Conservation (phyloP, 2,113 vertebrate species). For the Tachysurus fulvidraco region DNA sequence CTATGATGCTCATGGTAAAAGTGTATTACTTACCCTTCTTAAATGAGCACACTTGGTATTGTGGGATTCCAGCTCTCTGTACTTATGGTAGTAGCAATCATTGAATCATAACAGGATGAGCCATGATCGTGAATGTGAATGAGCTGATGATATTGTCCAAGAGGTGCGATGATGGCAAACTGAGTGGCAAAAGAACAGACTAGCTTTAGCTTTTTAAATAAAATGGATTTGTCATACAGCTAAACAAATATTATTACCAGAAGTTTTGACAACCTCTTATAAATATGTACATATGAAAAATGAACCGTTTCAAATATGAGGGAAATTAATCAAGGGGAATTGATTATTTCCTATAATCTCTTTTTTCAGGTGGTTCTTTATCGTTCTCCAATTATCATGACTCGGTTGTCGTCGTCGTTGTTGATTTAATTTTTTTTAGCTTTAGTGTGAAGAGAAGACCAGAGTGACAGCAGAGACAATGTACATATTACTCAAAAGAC, state of each 20-base stretch:
- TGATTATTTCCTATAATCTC: background rate
- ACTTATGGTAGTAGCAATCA: background rate
- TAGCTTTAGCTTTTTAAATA: slow-evolving; percentile 6
- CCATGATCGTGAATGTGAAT: slow-evolving; percentile 16
- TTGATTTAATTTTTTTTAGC: background rate
- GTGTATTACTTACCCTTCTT: background rate
- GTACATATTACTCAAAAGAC: background rate
- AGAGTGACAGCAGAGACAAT: background rate
- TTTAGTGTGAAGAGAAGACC: background rate
- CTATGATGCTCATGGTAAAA: background rate
- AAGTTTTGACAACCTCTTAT: background rate
- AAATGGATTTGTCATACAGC: background rate
- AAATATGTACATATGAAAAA: background rate
- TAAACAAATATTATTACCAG: slow-evolving; percentile 14
- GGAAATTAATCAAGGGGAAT: background rate
- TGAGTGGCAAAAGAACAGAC: background rate
- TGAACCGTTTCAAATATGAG: background rate
- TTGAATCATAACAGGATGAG: slow-evolving; percentile 22
- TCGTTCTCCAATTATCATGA: background rate
- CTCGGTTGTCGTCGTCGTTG: no score
- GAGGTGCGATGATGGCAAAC: slow-evolving; percentile 1
- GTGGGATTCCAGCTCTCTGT: background rate
- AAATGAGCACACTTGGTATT: background rate
- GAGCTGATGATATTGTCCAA: slow-evolving; percentile 41
- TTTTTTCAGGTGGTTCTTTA: background rate